Evolutionary conservation across 2,888 invertebrate genomes (phyloP), one percentile per base, ranked within the genome.

Genomic region (Dyspetes luteomarginatus): DNA sequence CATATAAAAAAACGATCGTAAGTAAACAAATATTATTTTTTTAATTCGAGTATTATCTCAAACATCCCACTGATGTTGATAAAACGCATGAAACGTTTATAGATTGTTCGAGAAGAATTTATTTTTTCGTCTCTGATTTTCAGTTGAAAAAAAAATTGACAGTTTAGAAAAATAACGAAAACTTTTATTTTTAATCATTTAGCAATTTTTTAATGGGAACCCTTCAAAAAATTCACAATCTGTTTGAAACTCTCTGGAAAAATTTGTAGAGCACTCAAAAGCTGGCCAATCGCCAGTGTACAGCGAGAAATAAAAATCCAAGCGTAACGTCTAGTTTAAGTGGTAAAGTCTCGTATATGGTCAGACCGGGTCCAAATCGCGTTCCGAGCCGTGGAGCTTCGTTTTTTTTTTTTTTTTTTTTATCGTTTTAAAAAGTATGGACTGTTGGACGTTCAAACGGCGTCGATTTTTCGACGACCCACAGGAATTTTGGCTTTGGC

Each of bases 381-480:
- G 4, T n/a, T 60, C 24, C 36, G 19, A 22, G 17, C 3, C 58
- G 48, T 15, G 15, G 17, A 9, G 12, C 26, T 45, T 50, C 30
- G 30, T 12, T 48, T 1, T 3, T 50, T 36, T 4, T 15, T 48
- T 41, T 36, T n/a, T 30, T 58, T 17, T 56, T 58, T 19, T n/a
- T 58, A 45, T 52, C 60, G 22, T 55, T 30, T n/a, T 15, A 50
- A 52, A 68, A 43, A 64, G 5, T 41, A 12, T 17, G 64, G 43
- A 30, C 36, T 17, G 28, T 15, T 36, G 36, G 60, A 26, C 19
- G 30, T 60, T 41, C 30, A n/a, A 28, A 5, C 12, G 26, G 62
- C 60, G 43, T 52, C 67, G 62, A 76, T 81, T 76, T 74, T 45
- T 52, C 15, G 22, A 45, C 45, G 65, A 78, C 72, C 50, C 65